Percentiles rank a stretch among this genome's conserved stretches.
phyloP scores from a whole-genome alignment of 1,140 invertebrate species.

The Cherax quadricarinatus region DNA sequence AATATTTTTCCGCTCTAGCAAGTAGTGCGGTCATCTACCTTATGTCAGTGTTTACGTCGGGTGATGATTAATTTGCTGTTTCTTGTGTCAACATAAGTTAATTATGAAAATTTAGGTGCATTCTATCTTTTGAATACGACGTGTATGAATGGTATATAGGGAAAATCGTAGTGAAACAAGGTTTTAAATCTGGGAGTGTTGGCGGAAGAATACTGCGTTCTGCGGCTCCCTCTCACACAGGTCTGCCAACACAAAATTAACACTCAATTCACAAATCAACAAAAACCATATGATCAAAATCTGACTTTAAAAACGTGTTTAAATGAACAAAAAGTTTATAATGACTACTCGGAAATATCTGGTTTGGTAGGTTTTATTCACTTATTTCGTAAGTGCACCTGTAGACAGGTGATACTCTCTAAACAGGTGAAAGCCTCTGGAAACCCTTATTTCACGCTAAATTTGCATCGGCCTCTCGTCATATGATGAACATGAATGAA shows the following conservation, averaged over 20 bases:
- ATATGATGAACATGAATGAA: neutral
- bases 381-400: constrained; percentile 35
- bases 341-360: neutral
- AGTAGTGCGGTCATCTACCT: constrained; percentile 70
- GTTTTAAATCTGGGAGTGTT: constrained; percentile 50
- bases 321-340: neutral
- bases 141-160: neutral
- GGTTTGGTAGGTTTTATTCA: neutral
- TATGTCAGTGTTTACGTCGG: constrained; percentile 1
- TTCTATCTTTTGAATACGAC: neutral
- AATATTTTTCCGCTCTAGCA: constrained; percentile 51
- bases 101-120: neutral
- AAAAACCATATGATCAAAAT: neutral
- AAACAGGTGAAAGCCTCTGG: constrained; percentile 53
- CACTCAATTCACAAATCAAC: constrained; percentile 16
- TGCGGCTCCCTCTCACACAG: constrained; percentile 42
- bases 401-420: constrained; percentile 46
- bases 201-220: constrained; percentile 53
- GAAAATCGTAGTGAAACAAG: constrained; percentile 32
- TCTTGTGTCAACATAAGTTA: neutral
- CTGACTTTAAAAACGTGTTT: neutral
- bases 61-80: neutral
- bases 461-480: neutral
- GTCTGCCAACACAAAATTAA: constrained; percentile 22
- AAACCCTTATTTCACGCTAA: neutral